Evolutionary conservation across 2,888 invertebrate genomes (phyloP).

Genomic region (Autographa pulchrina): DNA sequence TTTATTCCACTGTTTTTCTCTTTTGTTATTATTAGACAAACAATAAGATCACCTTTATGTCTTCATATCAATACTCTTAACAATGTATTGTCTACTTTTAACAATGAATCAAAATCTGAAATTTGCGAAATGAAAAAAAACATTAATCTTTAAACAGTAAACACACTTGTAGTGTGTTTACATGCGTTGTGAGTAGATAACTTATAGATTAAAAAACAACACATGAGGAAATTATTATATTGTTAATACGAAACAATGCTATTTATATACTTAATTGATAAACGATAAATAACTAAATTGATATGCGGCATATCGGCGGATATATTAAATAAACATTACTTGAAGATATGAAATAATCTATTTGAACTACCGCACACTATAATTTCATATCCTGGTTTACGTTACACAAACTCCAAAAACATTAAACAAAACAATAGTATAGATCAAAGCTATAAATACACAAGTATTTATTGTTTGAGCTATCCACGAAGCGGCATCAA

Average conservation of each 20-base stretch:
- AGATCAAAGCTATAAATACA: constrained; percentile 8
- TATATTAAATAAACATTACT: not conserved
- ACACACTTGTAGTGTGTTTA: not conserved
- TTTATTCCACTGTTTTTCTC: not conserved
- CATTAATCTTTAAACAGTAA: not conserved
- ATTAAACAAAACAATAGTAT: constrained; percentile 2
- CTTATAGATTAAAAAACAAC: no score
- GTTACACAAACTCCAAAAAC: not conserved
- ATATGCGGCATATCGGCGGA: not conserved
- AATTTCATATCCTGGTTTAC: not conserved
- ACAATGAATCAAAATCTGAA: not conserved
- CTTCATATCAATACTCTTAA: not conserved
- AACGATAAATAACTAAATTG: not conserved
- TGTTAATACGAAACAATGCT: no score
- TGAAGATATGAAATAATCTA: not conserved
- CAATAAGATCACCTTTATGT: not conserved
- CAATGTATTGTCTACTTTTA: not conserved
- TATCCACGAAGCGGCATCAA: constrained; percentile 40
- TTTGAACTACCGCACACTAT: not conserved
- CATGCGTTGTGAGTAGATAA: no score
- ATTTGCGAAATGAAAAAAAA: not conserved
- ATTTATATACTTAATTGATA: not conserved
- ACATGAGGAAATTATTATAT: no score
- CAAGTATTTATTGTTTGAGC: constrained; percentile 24
- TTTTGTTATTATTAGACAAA: not conserved